Evolutionary conservation across 2,888 invertebrate species (phyloP), one percentile per base, ranked within the genome.

Genomic region (Temnothorax rugatulus): DNA sequence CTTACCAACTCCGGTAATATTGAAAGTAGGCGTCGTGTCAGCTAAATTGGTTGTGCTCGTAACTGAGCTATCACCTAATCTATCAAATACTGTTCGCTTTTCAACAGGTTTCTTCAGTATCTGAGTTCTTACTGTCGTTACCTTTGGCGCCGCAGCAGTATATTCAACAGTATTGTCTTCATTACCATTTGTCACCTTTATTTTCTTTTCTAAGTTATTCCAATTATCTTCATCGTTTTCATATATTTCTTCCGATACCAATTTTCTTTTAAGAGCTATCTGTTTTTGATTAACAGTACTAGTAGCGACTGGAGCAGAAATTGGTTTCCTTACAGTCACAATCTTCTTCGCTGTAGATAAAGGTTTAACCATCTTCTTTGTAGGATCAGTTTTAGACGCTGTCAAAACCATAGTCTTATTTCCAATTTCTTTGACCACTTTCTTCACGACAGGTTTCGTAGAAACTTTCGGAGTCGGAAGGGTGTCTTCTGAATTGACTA

Each of bases 51-150:
- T 95, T 2, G 95, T 95, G 84, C 95, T 95, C 2, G 95, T 94
- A 1, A 95, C 95, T 21, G 94, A 94, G 86, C 95, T 95, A 52
- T 95, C 95, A 15, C 96, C 96, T 57, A 96, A 92, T 85, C 96
- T 94, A 57, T 95, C 95, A 90, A 96, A 96, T n/a, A 96, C 96
- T 18, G 95, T 95, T 86, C 94, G 92, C 77, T 95, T 95, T 74
- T 95, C 94, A 4, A 88, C 29, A 0, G 91, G 86, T 83, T 95
- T 94, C 52, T 95, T 94, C 21, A 95, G 82, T 82, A 95, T 93
- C 84, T 94, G 94, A 86, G 95, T 95, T 87, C 94, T 94, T 2
- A 93, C 91, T 0, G 95, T 95, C 9, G 94, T 94, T 21, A 95
- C 95, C 81, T 95, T 93, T 2, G 96, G 95, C 95, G 95, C 95